These are phyloP conservation scores for Leucosticte australis DNA, from an alignment of 2,113 vertebrate species.

Conservation along the genomic window DNA sequence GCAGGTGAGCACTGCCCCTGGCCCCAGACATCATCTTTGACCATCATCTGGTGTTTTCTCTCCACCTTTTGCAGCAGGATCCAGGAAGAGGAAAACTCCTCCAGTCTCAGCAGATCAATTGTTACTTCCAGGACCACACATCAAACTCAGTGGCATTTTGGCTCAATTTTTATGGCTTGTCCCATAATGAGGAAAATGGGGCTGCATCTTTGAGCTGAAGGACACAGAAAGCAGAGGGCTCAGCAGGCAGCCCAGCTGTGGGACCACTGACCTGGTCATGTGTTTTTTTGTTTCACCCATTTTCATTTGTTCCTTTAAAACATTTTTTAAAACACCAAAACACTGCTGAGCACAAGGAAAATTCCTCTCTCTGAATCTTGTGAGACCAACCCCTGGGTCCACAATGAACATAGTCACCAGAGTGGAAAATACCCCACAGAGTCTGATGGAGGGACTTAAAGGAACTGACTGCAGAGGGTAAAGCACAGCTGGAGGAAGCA, in stretches of 20 bases:
- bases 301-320: neutral
- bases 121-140: neutral
- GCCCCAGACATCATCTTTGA: neutral
- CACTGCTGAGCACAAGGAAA: neutral
- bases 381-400: neutral
- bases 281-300: neutral
- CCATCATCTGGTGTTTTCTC: neutral
- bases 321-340: neutral
- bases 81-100: neutral
- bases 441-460: neutral
- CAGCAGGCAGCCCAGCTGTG: neutral
- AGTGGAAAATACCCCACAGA: neutral
- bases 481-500: neutral
- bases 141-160: neutral
- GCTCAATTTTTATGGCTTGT: neutral
- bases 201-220: fast-evolving
- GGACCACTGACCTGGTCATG: fast-evolving
- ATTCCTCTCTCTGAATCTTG: neutral
- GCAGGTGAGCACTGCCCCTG: fast-evolving
- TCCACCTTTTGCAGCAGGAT: neutral
- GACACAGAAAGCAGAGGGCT: neutral
- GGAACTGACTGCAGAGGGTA: neutral
- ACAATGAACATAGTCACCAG: fast-evolving
- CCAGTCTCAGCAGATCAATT: neutral
- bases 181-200: neutral